Evolutionary conservation across 2,797 vertebrate genomes (phyloP).

Genomic region (Micrastur ruficollis): DNA sequence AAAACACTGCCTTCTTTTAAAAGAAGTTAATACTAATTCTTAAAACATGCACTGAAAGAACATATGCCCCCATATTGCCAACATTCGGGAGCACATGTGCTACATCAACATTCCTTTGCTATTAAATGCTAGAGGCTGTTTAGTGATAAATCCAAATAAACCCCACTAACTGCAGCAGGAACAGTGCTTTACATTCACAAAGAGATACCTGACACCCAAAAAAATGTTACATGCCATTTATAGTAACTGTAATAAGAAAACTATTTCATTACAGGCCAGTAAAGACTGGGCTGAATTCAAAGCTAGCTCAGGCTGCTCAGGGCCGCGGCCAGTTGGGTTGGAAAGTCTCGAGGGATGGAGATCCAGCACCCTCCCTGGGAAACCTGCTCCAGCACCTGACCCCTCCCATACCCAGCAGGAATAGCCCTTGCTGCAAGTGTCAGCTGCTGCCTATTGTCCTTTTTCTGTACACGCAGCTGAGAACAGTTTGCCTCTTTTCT

Average conservation of each 20-base stretch:
- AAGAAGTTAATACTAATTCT: neutral
- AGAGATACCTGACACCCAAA: neutral
- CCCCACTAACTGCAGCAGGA: neutral
- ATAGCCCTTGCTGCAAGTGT: rapidly evolving
- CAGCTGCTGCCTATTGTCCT: neutral
- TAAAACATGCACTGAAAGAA: neutral
- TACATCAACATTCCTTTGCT: neutral
- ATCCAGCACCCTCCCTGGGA: neutral
- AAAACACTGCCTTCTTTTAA: neutral
- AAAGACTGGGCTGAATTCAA: neutral
- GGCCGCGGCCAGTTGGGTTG: neutral
- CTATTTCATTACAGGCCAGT: neutral
- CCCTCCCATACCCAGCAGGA: neutral
- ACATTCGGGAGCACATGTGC: neutral
- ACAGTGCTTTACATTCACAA: neutral
- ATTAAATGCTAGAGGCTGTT: constrained; percentile 14
- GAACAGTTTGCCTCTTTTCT: neutral
- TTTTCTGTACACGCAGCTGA: rapidly evolving
- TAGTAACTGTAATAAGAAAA: neutral
- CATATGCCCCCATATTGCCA: neutral
- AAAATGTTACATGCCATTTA: neutral
- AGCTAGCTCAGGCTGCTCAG: neutral
- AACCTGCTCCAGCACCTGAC: neutral
- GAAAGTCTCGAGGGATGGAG: neutral
- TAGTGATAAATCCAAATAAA: constrained; percentile 13